Evolutionary conservation across 2,113 vertebrate genomes (phyloP).

Genomic region (Catharus fuscescens): DNA sequence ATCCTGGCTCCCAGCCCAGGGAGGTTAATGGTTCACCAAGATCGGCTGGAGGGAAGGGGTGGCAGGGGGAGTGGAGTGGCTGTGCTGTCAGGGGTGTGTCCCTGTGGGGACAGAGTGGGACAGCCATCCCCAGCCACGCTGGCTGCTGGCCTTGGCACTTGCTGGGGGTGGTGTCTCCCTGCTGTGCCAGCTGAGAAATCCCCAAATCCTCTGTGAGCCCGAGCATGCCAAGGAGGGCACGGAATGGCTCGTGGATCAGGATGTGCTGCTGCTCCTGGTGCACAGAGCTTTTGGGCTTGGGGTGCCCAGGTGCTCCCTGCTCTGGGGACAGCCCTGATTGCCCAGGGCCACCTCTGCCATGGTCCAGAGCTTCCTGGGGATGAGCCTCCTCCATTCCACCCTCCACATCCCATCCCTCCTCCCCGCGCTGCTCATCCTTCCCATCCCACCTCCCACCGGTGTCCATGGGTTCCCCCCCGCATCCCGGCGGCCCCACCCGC

Average conservation of each 20-base stretch:
- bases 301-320: background rate
- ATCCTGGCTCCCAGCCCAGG: background rate
- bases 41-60: background rate
- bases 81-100: rapidly evolving
- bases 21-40: constrained; percentile 58
- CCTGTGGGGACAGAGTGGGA: background rate
- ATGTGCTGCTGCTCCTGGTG: rapidly evolving
- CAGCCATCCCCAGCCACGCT: rapidly evolving
- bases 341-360: background rate
- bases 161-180: background rate
- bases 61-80: background rate
- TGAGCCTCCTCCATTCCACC: background rate
- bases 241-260: rapidly evolving
- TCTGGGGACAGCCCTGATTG: background rate
- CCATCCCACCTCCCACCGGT: rapidly evolving
- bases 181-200: background rate
- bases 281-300: rapidly evolving
- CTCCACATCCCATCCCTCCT: background rate
- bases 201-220: background rate
- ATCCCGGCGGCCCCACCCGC: too few species aligned
- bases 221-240: rapidly evolving
- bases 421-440: background rate
- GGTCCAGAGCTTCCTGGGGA: background rate
- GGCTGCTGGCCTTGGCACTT: background rate
- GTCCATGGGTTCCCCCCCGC: too few species aligned